These are phyloP conservation scores for Calcarius lapponicus DNA, from an alignment of 2,797 vertebrate species.

Conservation along the genomic window DNA sequence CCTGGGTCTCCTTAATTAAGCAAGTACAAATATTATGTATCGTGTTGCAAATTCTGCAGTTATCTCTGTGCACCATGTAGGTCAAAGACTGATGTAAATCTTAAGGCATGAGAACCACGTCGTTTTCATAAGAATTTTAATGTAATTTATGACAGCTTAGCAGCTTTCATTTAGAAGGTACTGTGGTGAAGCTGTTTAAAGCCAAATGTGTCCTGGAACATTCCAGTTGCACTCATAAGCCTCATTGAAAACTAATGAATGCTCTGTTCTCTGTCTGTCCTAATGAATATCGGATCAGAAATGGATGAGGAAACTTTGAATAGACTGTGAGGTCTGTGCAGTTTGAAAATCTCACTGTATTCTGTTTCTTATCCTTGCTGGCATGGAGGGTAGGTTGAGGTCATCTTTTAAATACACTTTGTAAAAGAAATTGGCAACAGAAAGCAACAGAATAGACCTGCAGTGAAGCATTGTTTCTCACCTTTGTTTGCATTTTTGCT, in stretches of 20 bases:
- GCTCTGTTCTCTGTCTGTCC: background rate
- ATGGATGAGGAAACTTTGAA: background rate
- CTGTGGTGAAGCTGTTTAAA: background rate
- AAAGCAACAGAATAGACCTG: background rate
- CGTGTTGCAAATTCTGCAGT: background rate
- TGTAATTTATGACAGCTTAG: background rate
- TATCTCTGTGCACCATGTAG: background rate
- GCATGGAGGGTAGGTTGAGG: background rate
- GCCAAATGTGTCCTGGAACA: background rate
- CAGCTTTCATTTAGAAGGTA: slow-evolving; percentile 1
- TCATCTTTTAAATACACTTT: background rate
- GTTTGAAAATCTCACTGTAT: background rate
- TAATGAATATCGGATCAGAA: background rate
- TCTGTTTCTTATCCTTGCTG: background rate
- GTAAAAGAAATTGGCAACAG: background rate
- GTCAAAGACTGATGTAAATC: background rate
- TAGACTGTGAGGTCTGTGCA: background rate
- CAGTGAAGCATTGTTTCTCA: background rate
- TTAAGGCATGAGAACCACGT: background rate
- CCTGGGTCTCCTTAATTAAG: background rate
- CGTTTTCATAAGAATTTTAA: background rate
- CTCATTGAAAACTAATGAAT: background rate
- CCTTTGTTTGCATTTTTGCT: background rate
- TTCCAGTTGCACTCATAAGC: background rate
- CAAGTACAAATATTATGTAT: background rate